Conservation (phyloP, 2,888 invertebrate genomes). For the Dimorphilus gyrociliatus region DNA sequence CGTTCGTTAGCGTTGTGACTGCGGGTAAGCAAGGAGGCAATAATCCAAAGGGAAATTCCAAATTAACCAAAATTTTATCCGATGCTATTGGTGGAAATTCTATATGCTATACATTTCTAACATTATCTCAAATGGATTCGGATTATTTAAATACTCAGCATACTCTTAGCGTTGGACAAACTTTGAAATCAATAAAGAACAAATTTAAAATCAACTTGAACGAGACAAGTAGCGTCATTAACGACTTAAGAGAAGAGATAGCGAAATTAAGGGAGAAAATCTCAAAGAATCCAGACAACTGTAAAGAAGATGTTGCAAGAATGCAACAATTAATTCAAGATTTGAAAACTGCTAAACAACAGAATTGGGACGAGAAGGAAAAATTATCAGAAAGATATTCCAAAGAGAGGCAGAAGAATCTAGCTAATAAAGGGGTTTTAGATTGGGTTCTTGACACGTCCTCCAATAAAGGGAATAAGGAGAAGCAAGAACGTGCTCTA, state of each 20-base stretch:
- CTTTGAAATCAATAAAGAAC: conserved; percentile 21
- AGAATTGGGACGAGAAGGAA: conserved; percentile 30
- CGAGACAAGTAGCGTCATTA: conserved; percentile 23
- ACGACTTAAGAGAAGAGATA: conserved; percentile 26
- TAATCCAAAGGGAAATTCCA: no score
- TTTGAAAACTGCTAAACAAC: conserved; percentile 27
- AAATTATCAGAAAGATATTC: conserved; percentile 17
- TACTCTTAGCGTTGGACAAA: conserved; percentile 18
- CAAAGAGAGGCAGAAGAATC: conserved; percentile 24
- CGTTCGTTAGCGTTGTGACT: no score
- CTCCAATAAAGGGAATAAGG: conserved; percentile 26
- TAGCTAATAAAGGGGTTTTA: conserved; percentile 30
- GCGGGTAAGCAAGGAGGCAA: no score
- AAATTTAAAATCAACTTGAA: conserved; percentile 26
- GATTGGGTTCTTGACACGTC: conserved; percentile 32
- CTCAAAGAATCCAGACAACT: conserved; percentile 17
- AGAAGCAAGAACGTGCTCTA: conserved; percentile 23
- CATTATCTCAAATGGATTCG: no score
- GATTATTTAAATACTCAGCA: conserved; percentile 19
- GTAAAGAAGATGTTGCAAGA: conserved; percentile 23
- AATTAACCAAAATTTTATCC: no score
- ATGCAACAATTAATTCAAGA: conserved; percentile 27
- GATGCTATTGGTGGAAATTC: no score
- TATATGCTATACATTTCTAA: no score
- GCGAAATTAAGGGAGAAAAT: conserved; percentile 20